These are phyloP conservation scores for Dufourea novaeangliae DNA, from an alignment of 1,140 invertebrate genomes.

Conservation along the genomic window DNA sequence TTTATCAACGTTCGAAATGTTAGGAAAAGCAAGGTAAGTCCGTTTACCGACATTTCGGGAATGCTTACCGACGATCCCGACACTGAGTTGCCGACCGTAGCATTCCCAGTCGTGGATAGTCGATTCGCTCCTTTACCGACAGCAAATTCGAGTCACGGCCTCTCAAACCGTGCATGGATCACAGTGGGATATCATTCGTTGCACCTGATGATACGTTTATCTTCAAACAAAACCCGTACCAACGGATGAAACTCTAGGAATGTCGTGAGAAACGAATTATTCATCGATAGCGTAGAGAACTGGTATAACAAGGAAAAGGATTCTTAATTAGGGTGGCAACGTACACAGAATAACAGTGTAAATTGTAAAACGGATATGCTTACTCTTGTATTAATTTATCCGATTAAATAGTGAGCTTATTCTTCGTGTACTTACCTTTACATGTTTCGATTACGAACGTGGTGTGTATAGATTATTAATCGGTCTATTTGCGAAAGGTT, in stretches of 20 bases:
- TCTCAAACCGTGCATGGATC: neutral
- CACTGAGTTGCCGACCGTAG: conserved; percentile 9
- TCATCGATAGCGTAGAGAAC: neutral
- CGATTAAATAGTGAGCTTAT: neutral
- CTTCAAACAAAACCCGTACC: neutral
- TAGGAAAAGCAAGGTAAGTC: conserved; percentile 43
- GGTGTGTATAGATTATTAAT: neutral
- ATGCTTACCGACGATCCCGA: conserved; percentile 2
- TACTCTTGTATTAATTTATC: neutral
- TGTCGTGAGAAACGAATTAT: neutral
- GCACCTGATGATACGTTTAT: neutral
- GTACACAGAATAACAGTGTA: neutral
- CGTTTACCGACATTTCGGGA: neutral
- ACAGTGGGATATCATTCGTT: neutral
- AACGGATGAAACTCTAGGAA: neutral
- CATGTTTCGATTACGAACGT: too few species aligned
- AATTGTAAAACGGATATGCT: neutral
- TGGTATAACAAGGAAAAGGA: neutral
- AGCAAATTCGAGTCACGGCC: neutral
- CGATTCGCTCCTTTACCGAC: conserved; percentile 16
- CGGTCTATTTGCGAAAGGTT: too few species aligned
- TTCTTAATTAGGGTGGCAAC: neutral
- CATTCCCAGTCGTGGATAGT: neutral
- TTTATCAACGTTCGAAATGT: conserved; percentile 29
- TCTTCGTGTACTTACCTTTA: neutral